Evolutionary conservation across 2,113 vertebrate species (phyloP).

Genomic region (Athene cunicularia): DNA sequence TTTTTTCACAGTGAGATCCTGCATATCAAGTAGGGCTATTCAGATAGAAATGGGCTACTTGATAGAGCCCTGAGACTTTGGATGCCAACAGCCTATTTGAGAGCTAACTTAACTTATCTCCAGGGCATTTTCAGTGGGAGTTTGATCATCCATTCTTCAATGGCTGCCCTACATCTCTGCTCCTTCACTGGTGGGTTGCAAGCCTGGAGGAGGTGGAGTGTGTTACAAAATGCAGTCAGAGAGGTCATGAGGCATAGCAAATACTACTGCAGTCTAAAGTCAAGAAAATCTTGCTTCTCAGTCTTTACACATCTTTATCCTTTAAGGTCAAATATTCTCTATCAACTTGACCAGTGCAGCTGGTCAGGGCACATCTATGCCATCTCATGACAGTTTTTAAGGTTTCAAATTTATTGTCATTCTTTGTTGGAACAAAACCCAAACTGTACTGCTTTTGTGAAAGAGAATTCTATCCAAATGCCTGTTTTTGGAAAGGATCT

Average conservation of each 20-base stretch:
- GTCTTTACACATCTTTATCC: conserved; percentile 25
- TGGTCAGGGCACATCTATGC: conserved; percentile 45
- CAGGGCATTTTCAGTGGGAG: conserved; percentile 15
- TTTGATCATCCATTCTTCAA: conserved; percentile 31
- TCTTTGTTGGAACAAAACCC: conserved; percentile 34
- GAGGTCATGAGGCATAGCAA: conserved; percentile 20
- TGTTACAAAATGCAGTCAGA: neutral
- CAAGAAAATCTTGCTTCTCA: conserved; percentile 22
- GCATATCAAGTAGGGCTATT: conserved; percentile 37
- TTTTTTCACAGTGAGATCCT: neutral
- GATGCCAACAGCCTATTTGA: conserved; percentile 9
- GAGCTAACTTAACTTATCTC: conserved; percentile 34
- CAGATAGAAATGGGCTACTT: conserved; percentile 12
- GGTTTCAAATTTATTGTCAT: conserved; percentile 39
- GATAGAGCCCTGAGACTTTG: neutral
- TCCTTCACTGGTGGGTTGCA: neutral
- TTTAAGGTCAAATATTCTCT: conserved; percentile 45
- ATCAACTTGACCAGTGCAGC: conserved; percentile 24
- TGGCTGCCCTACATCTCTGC: conserved; percentile 20
- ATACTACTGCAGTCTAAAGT: neutral
- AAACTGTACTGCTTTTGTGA: conserved; percentile 51
- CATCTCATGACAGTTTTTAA: conserved; percentile 1
- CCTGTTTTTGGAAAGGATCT: conserved; percentile 49
- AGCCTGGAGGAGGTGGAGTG: neutral
- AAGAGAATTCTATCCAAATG: conserved; percentile 55